Base-by-base conservation (phyloP, 2,888 invertebrate species). In the Scaptomyza caliginosa region DNA sequence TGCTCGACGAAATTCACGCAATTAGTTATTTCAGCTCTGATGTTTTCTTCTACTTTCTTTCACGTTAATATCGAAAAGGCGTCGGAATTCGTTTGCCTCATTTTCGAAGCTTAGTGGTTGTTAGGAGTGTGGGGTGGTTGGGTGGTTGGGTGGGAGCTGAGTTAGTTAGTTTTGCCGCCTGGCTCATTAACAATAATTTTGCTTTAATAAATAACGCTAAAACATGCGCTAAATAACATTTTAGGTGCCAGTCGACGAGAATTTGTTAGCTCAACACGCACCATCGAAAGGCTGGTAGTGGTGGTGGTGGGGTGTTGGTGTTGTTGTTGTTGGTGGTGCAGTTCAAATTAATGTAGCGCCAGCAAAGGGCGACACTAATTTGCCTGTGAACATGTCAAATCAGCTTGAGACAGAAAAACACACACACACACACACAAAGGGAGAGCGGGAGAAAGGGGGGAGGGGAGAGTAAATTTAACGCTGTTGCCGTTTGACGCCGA, bases 321-420 rank as follows among this genome's bases (percentile, higher is more conserved):
- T n/a, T n/a, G n/a, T n/a, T n/a, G n/a, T n/a, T n/a, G n/a, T 7
- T 28, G 17, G 56, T 28, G 49, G 38, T 49, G 28, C 23, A 19
- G 36, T 74, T 77, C 72, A 82, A 85, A 85, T 82, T 82, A 85
- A 82, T 82, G 86, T 75, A 70, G 67, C 68, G 80, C 78, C 78
- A 67, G 78, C 74, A 59, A 77, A 75, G 76, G 65, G 77, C 86
- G 83, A 83, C 77, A 84, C 81, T 87, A 84, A 88, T 87, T 87
- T 88, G 83, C 82, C 80, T 87, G 87, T 77, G 84, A 81, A 88
- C 88, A 88, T 87, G 86, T 74, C 83, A 88, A 87, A 86, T 88
- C 86, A 83, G 85, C 69, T 82, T 78, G 81, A 85, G 79, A n/a
- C n/a, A n/a, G n/a, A n/a, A n/a, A n/a, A n/a, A n/a, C n/a, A n/a